Base-by-base conservation (phyloP, 2,888 invertebrate genomes). In the Oligia strigilis region DNA sequence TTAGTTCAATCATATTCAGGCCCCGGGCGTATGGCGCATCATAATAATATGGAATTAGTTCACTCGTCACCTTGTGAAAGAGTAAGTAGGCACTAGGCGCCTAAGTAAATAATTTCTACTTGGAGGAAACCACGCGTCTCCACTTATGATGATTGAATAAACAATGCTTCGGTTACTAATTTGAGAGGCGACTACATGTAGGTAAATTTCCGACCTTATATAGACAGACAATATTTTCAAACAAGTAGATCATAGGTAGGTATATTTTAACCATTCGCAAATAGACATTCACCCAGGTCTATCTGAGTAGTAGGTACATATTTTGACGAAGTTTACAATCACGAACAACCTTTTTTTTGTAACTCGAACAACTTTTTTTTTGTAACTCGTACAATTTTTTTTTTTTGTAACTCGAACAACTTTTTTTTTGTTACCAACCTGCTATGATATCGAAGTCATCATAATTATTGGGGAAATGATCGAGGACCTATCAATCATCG, bases 91-190 rank as follows among this genome's bases (percentile, higher is more conserved):
- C 72, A 55, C 36, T 78, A 78, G 55, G 76, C 66, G 77, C 69
- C 78, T 81, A 79, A 76, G 77, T 84, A 77, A 89, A 84, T 79
- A 87, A 83, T 84, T 89, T 89, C 89, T 86, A 87, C 77, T 87
- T 74, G 66, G 77, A 72, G 73, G 43, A 81, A 72, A 76, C 55
- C 72, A 81, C 69, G 52, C 75, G 19, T 62, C 64, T 74, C 66
- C 76, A 85, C 88, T 78, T 81, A 52, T 71, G 40, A 72, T 78
- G 13, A 75, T 75, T 78, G 72, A 78, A 71, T 78, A 78, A 87
- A 85, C 69, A 84, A 43, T 74, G n/a, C 52, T 73, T 70, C 13
- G 19, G 58, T 71, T 75, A 62, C 46, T 64, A 74, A 74, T 84
- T 70, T 29, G 40, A 77, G 49, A 65, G n/a, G 29, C 23, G 40